Base-by-base conservation (phyloP, 1,140 invertebrate genomes). In the Caenorhabditis tropicalis region DNA sequence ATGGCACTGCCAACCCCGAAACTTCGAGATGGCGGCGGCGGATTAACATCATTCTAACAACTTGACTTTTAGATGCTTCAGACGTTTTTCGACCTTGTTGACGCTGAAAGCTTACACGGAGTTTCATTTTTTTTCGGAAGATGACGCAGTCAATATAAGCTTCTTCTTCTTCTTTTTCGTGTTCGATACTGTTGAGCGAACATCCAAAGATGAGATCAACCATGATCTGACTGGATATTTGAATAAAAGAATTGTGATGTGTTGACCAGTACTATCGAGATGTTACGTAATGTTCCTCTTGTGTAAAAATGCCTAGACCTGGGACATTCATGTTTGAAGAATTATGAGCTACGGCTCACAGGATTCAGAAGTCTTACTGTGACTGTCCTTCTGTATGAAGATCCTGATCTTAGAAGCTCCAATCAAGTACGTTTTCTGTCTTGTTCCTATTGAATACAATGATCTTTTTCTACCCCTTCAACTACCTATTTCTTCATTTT, bases 161-260 rank as follows among this genome's bases (percentile, higher is more conserved):
- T 74, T 74, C 21, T 43, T 74, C 58, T 33, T 65, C 12, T 16
- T 12, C 6, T 58, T 19, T 36, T n/a, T n/a, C n/a, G 27, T 21
- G 29, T 24, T 24, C 36, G 65, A 74, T 24, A 74, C 65, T 74
- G 65, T 74, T 74, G 65, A 74, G 36, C 65, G 65, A 74, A 43
- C 65, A 74, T 74, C 36, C 33, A 74, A 74, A 74, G 65, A 74
- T 74, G 36, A 74, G 65, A 74, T 74, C 36, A 24, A 74, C 65
- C 65, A 31, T 74, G 65, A 74, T 74, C 65, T 43, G 65, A 43
- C 65, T 43, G 65, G 33, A 56, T 56, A 27, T 27, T 56, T 51
- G 16, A 6, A 51, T 3, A n/a, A 51, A n/a, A 21, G 53, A 56
- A 19, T 24, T 15, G 10, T n/a, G 19, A 56, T 2, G 12, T 56